Percentiles rank a stretch among this genome's conserved stretches.
These are phyloP conservation scores for Cardinalis cardinalis DNA, from an alignment of 2,113 vertebrate genomes.

Conservation along the genomic window DNA sequence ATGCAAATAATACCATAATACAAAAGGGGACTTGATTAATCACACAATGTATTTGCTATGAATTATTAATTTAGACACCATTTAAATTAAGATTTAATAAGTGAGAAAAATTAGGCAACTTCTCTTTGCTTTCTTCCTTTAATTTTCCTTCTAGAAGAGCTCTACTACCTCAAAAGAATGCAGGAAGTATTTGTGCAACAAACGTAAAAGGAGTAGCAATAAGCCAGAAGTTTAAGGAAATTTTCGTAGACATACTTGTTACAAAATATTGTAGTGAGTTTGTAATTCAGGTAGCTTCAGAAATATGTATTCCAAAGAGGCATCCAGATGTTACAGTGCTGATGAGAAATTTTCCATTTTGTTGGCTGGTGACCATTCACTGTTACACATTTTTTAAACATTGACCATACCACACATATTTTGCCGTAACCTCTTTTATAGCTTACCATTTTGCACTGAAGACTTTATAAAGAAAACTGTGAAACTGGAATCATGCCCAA, in stretches of 20 bases:
- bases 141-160: neutral
- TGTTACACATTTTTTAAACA: neutral
- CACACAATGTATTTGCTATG: neutral
- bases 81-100: conserved; percentile 13
- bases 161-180: neutral
- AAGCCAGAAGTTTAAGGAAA: neutral
- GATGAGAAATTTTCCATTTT: neutral
- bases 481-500: neutral
- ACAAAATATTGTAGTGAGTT: neutral
- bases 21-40: neutral
- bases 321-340: neutral
- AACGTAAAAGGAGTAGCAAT: neutral
- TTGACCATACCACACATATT: neutral
- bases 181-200: neutral
- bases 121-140: neutral
- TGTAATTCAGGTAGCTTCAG: neutral
- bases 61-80: neutral
- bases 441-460: neutral
- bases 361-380: neutral
- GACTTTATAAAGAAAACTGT: neutral
- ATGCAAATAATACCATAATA: neutral
- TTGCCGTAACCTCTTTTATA: neutral
- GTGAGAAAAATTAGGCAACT: neutral
- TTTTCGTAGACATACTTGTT: neutral
- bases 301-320: neutral